These are phyloP conservation scores for Pelobates fuscus DNA, from an alignment of 2,113 vertebrate species.

Conservation along the genomic window DNA sequence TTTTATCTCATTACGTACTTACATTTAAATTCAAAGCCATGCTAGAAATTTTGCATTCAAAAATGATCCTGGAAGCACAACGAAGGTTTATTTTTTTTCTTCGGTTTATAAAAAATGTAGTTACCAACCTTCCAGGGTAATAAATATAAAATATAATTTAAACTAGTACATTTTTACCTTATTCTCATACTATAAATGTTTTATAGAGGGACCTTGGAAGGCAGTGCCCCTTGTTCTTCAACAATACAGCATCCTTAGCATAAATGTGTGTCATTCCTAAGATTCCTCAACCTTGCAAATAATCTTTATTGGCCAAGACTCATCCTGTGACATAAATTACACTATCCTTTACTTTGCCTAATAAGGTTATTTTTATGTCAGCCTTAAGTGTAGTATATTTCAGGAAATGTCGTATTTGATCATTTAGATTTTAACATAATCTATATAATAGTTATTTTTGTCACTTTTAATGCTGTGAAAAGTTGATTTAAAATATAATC, in stretches of 20 bases:
- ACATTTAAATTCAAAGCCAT: too few species aligned
- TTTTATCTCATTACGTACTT: too few species aligned
- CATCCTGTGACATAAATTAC: slow-evolving; percentile 42
- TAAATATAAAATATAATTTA: background rate
- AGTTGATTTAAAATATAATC: slow-evolving; percentile 46
- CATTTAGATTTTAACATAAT: slow-evolving; percentile 49
- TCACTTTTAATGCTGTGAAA: slow-evolving; percentile 44
- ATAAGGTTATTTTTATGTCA: slow-evolving; percentile 49
- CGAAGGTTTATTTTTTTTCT: too few species aligned
- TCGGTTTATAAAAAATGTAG: too few species aligned
- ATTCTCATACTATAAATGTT: background rate
- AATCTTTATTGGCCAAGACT: slow-evolving; percentile 42
- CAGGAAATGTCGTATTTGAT: slow-evolving; percentile 39
- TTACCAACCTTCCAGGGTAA: background rate
- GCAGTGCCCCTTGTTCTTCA: slow-evolving; percentile 6
- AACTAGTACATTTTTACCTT: background rate
- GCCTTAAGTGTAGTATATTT: slow-evolving; percentile 47
- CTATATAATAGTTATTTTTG: slow-evolving; percentile 50
- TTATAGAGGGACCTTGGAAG: slow-evolving; percentile 14
- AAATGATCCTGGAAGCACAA: too few species aligned
- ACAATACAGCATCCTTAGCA: slow-evolving; percentile 25
- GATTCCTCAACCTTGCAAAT: slow-evolving; percentile 41
- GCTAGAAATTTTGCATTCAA: too few species aligned
- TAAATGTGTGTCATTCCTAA: slow-evolving; percentile 40
- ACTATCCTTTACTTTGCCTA: slow-evolving; percentile 46